These are phyloP conservation scores for Linurgus olivaceus DNA, from an alignment of 2,797 vertebrate species.

Conservation along the genomic window DNA sequence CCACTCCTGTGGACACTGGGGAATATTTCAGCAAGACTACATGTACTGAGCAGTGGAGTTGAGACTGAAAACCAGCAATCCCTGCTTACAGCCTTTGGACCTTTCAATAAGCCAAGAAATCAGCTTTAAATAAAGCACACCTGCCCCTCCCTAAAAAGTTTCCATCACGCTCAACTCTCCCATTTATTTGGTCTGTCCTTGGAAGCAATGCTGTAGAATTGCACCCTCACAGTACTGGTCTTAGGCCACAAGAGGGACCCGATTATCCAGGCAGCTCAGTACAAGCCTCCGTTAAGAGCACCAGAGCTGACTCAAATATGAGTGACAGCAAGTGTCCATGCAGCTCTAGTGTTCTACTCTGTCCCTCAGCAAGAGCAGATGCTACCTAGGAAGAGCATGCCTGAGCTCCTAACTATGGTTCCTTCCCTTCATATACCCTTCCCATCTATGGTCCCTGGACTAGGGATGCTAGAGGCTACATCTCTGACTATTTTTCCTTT, in stretches of 20 bases:
- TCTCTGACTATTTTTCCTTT: not conserved
- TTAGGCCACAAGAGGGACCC: conserved; percentile 42
- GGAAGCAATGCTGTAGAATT: fast-evolving
- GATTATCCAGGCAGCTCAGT: not conserved
- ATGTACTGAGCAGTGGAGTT: not conserved
- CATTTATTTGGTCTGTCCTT: fast-evolving
- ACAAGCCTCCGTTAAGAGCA: not conserved
- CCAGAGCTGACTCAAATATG: not conserved
- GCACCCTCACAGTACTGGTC: not conserved
- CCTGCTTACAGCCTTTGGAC: not conserved
- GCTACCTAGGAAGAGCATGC: not conserved
- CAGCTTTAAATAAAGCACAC: not conserved
- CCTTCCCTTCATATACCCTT: not conserved
- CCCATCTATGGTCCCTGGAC: not conserved
- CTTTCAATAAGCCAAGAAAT: not conserved
- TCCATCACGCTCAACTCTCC: not conserved
- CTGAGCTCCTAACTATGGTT: not conserved
- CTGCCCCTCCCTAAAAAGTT: not conserved
- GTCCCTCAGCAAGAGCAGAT: not conserved
- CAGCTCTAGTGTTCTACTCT: not conserved
- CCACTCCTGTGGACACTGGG: not conserved
- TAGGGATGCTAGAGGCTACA: not conserved
- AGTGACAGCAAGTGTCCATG: not conserved
- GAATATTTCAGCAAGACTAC: not conserved
- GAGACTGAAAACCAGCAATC: not conserved